Base-by-base conservation (phyloP, 2,797 vertebrate species). In the Fistularia tabacaria region DNA sequence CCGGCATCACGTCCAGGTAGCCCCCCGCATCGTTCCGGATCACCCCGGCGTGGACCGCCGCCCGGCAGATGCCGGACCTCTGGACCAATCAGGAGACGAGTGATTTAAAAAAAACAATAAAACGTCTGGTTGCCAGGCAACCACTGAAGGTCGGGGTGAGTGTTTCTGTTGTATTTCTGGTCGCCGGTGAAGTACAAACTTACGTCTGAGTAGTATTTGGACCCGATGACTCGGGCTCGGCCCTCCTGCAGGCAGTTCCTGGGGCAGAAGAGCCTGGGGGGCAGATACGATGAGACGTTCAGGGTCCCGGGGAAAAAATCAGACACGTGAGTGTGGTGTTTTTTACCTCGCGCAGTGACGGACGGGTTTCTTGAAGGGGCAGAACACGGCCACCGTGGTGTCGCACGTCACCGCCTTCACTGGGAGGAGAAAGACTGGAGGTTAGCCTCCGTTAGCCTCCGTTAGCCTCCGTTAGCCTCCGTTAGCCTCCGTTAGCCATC, bases 341-440 rank as follows among this genome's bases (percentile, higher is more conserved):
- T 9, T 14, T 86, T 89, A 99, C 97, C 97, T 94, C 7, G 97
- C 94, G 76, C 97, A 99, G 66, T 99, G 97, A 25, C 93, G 91
- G 15, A 91, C 81, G 25, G 95, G 94, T 67, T 94, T 93, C 78
- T 94, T 94, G 85, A 94, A 98, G 3, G 95, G 94, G 62, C 97
- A 99, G 57, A 94, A 87, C 10, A 93, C 86, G 38, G 94, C 93
- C 62, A 95, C 95, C 0, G 93, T 96, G 61, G 94, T 95, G 76
- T 96, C 94, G 77, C 97, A 99, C n/a, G 87, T 91, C 14, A 98
- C 76, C 54, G 95, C 93, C 77, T 97, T 96, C 56, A 98, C 97
- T 99, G 62, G 25, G 41, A 43, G 48, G 52, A 63, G 58, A 69
- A 66, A 57, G 49, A 43, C 52, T 0, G 50, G 25, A 3, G 25